Evolutionary conservation across 2,113 vertebrate genomes (phyloP), one percentile per base, ranked within the genome.

Genomic region (Leucoraja erinaceus): DNA sequence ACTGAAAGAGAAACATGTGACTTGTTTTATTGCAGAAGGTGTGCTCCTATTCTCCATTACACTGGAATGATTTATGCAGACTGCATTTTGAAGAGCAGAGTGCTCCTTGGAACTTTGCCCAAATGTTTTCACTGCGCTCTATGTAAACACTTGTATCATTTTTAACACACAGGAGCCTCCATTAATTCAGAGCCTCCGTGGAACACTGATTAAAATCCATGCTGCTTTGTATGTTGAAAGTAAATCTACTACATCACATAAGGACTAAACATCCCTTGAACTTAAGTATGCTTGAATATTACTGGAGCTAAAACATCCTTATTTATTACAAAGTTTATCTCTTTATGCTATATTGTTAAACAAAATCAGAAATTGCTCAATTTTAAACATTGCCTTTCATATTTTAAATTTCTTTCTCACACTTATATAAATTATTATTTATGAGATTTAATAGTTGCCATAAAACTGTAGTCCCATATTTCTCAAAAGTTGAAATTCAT

Each of bases 61-160:
- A 54, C 38, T 22, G 3, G 66, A 91, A 72, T 91, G 68, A 91
- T 91, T 91, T 91, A 91, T 91, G 38, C 38, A 72, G 68, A 54
- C 90, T 91, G 90, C 20, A 47, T 91, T 91, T 72, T 91, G 31
- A 72, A 90, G 68, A 72, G 90, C 20, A 74, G 20, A 91, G 90
- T 28, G 33, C 68, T 91, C 38, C 54, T 88, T 91, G 90, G 90
- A 72, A 74, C 90, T 1, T 54, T 91, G 90, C 90, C 90, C 90
- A 91, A 68, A 72, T 72, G 68, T 72, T 68, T 91, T 91, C 90
- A 91, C 83, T 63, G 61, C 31, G 25, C 11, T 28, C 90, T 72
- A 22, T 74, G 66, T 91, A 91, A 91, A 91, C 90, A 91, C 90
- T 91, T 72, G 31, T 72, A 25, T 91, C 88, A 90, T 91, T 72